Evolutionary conservation across 2,113 vertebrate species (phyloP).

Genomic region (Campylorhamphus procurvoides): DNA sequence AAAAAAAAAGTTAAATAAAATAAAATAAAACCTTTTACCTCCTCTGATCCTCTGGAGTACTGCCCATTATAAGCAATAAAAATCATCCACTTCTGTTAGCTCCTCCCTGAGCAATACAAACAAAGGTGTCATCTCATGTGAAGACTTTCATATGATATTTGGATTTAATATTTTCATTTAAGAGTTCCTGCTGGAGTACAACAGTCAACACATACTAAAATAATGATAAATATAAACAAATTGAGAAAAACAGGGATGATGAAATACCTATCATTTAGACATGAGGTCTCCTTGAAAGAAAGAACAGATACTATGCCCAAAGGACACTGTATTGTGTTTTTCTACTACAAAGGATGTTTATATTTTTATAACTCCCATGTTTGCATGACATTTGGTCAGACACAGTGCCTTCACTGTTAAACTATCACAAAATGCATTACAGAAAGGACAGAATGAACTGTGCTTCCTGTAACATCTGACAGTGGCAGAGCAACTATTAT

Average conservation of each 20-base stretch:
- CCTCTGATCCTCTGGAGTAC: neutral
- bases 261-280: neutral
- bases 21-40: neutral
- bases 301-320: neutral
- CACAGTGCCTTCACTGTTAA: neutral
- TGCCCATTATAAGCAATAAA: neutral
- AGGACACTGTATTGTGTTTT: neutral
- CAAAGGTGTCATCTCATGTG: neutral
- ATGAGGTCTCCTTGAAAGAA: neutral
- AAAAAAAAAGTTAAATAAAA: neutral
- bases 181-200: neutral
- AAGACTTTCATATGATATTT: neutral
- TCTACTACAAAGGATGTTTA: neutral
- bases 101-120: neutral
- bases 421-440: neutral
- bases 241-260: neutral
- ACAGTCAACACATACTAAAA: neutral
- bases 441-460: neutral
- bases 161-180: neutral
- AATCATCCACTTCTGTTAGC: neutral
- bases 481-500: neutral
- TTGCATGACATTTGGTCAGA: slow-evolving; percentile 8
- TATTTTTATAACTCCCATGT: neutral
- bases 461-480: neutral
- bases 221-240: neutral